Evolutionary conservation across 1,140 invertebrate species (phyloP).

Genomic region (Caenorhabditis brenneri): DNA sequence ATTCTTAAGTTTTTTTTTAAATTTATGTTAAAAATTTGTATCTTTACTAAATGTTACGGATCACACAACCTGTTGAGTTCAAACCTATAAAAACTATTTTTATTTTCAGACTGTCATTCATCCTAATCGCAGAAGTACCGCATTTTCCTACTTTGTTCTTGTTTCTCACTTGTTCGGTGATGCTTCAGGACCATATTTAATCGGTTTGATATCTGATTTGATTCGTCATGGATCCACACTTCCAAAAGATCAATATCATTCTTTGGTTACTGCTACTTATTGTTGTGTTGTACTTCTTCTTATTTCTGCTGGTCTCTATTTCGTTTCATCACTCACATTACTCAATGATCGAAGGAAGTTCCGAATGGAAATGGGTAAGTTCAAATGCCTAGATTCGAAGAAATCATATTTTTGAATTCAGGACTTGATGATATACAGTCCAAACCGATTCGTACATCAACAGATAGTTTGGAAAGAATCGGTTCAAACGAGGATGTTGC

Average conservation of each 20-base stretch:
- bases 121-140: slow-evolving; percentile 25
- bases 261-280: slow-evolving; percentile 30
- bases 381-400: neutral
- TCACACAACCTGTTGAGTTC: no score
- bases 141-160: slow-evolving; percentile 46
- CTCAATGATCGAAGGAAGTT: slow-evolving; percentile 29
- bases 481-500: neutral
- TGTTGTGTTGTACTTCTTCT: slow-evolving; percentile 37
- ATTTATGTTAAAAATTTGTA: no score
- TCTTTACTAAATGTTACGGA: no score
- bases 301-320: slow-evolving; percentile 31
- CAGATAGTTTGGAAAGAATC: slow-evolving; percentile 26
- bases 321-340: slow-evolving; percentile 1
- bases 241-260: slow-evolving; percentile 40
- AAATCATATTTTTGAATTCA: neutral
- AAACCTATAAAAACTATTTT: no score
- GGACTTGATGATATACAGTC: slow-evolving; percentile 4
- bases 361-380: slow-evolving; percentile 41
- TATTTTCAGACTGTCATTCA: slow-evolving; percentile 37
- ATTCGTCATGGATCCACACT: slow-evolving; percentile 11
- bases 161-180: slow-evolving; percentile 47
- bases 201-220: slow-evolving; percentile 45
- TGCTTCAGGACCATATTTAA: slow-evolving; percentile 43
- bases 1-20: neutral
- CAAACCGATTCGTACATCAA: slow-evolving; percentile 26